phyloP scores from a whole-genome alignment of 2,113 vertebrate species.

The Bubo scandiacus region DNA sequence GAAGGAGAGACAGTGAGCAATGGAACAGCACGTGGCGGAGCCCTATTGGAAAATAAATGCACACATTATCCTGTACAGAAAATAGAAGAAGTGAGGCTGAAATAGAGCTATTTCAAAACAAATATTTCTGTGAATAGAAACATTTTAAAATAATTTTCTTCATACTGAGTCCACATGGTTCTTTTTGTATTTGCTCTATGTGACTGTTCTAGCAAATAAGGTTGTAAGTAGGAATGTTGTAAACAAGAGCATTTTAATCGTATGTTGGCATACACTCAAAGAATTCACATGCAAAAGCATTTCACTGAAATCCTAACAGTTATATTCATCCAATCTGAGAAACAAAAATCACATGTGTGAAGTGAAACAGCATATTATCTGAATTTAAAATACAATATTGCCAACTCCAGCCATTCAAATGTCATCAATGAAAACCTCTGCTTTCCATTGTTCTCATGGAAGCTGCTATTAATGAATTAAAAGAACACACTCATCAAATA shows the following conservation, averaged over 20 bases:
- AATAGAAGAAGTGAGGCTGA: background rate
- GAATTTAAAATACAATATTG: background rate
- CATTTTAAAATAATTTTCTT: background rate
- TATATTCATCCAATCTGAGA: background rate
- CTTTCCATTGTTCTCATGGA: background rate
- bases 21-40: background rate
- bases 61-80: background rate
- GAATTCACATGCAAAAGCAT: background rate
- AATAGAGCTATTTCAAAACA: constrained; percentile 8
- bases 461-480: background rate
- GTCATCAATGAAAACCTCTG: background rate
- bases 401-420: background rate
- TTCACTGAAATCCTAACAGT: background rate
- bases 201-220: background rate
- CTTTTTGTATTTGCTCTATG: background rate
- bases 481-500: background rate
- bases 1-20: constrained; percentile 24
- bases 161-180: background rate
- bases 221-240: background rate
- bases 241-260: constrained; percentile 11
- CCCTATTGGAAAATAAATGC: constrained; percentile 20
- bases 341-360: background rate
- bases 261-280: background rate
- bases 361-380: background rate
- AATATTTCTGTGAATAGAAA: constrained; percentile 5